Base-by-base conservation (phyloP, 2,888 invertebrate species). In the Cephus runcator region DNA sequence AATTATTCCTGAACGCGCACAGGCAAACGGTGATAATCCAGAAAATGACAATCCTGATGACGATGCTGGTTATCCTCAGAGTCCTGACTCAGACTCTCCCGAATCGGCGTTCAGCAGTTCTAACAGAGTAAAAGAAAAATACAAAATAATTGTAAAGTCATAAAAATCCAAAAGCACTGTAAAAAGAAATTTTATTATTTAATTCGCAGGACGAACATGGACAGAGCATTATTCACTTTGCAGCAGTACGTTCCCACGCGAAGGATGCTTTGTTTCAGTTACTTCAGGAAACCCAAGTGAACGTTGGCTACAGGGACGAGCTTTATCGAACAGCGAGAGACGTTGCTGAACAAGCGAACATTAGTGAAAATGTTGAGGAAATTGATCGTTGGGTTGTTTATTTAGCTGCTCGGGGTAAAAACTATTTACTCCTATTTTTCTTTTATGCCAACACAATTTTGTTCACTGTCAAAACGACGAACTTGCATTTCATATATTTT, bases 181-280 rank as follows among this genome's bases (percentile, higher is more conserved):
- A 0, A 9, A 9, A 6, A 56, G 4, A 6, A 2, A 56, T 15
- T 40, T 75, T 31, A 75, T 73, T 69, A 31, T 40, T 71, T 76
- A 73, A 76, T 79, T 88, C 87, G 34, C 84, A 96, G 96, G 97
- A 98, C 86, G 97, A 97, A 89, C 96, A 97, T 86, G 98, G 98
- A 0, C 97, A 97, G 90, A 97, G 96, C 81, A 95, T 97, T 94
- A 92, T 98, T 68, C 98, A 98, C 91, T 97, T 97, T 91, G 97
- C 97, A 0, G 96, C 97, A 1, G 96, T 96, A 0, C 94, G 97
- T 74, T 94, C 96, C 0, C 97, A 97, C 88, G 95, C 96, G 0
- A 94, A 96, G 75, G 96, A 96, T 82, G 96, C 96, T 0, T 92
- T 98, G 69, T 95, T 96, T 87, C 96, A 97, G 86, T 93, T 98